Percentiles rank a stretch among this genome's conserved stretches.
phyloP scores from a whole-genome alignment of 37 sponge, comb jelly and placozoan species.

The Amphimedon queenslandica region DNA sequence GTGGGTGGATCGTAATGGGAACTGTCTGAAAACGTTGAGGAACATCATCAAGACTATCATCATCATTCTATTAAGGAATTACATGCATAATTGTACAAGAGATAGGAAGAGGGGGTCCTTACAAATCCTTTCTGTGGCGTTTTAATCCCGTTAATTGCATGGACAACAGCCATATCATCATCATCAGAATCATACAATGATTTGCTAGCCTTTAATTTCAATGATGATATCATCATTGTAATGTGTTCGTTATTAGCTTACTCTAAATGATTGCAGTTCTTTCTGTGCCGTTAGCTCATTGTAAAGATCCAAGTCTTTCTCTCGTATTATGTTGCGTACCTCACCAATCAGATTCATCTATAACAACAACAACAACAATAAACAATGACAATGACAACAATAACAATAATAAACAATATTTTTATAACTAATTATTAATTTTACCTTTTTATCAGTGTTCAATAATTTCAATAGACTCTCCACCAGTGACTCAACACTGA shows the following conservation, averaged over 20 bases:
- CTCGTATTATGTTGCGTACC: constrained; percentile 43
- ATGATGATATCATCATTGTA: too few relatives aligned
- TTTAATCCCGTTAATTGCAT: too few relatives aligned
- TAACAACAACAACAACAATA: background rate
- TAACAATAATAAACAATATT: background rate
- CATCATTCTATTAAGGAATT: too few relatives aligned
- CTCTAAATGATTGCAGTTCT: constrained; percentile 49
- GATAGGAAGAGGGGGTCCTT: too few relatives aligned
- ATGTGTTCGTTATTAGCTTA: constrained; percentile 17
- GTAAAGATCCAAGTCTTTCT: constrained; percentile 48
- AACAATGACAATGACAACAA: too few relatives aligned
- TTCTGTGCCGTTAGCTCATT: constrained; percentile 61
- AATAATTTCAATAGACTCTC: constrained; percentile 49
- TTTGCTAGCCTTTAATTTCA: too few relatives aligned
- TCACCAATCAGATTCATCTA: constrained; percentile 60
- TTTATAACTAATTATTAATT: background rate
- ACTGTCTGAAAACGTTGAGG: constrained; percentile 10
- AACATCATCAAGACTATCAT: constrained; percentile 1
- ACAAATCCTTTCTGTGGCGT: too few relatives aligned
- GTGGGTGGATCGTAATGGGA: constrained; percentile 25
- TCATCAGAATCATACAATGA: too few relatives aligned
- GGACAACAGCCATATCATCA: too few relatives aligned
- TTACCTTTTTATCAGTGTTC: constrained; percentile 76
- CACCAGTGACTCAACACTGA: constrained; percentile 64
- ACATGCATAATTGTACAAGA: too few relatives aligned